phyloP scores from a whole-genome alignment of 2,113 vertebrate species.

The Thinocorus orbignyianus region DNA sequence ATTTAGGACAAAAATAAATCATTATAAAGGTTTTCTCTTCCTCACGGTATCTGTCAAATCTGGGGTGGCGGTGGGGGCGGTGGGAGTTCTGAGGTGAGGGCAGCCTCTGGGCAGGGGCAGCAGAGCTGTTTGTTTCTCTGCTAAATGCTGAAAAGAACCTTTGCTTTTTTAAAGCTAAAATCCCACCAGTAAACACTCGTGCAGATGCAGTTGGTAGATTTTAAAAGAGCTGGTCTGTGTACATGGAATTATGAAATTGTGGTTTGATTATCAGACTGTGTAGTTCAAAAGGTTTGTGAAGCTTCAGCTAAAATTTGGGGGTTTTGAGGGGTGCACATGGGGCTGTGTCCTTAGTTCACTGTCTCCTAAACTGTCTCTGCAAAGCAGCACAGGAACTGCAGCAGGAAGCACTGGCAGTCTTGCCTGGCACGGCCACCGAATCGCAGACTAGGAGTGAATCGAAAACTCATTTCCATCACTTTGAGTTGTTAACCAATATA shows the following conservation, averaged over 20 bases:
- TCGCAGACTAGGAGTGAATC: background rate
- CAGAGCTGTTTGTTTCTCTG: background rate
- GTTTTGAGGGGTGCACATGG: background rate
- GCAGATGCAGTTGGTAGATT: background rate
- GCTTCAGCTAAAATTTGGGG: background rate
- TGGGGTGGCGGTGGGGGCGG: background rate
- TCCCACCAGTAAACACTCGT: background rate
- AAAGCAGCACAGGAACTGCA: background rate
- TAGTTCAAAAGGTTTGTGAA: background rate
- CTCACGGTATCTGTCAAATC: background rate
- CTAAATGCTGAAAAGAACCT: background rate
- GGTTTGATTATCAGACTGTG: background rate
- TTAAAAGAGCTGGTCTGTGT: background rate
- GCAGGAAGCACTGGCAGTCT: background rate
- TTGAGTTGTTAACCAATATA: slow-evolving; percentile 65
- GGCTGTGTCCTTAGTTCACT: background rate
- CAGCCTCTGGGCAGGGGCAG: background rate
- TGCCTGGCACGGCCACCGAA: background rate
- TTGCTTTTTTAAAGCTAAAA: background rate
- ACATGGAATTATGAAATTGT: background rate
- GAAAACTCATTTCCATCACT: slow-evolving; percentile 4
- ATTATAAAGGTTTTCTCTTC: background rate
- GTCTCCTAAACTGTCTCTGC: background rate
- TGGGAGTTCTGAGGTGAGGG: background rate
- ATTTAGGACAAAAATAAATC: slow-evolving; percentile 9